A percentile compares a stretch with the other conserved stretches of the same genome.
Evolutionary conservation across 1,140 invertebrate genomes (phyloP).

Genomic region (Bombus haemorrhoidalis): DNA sequence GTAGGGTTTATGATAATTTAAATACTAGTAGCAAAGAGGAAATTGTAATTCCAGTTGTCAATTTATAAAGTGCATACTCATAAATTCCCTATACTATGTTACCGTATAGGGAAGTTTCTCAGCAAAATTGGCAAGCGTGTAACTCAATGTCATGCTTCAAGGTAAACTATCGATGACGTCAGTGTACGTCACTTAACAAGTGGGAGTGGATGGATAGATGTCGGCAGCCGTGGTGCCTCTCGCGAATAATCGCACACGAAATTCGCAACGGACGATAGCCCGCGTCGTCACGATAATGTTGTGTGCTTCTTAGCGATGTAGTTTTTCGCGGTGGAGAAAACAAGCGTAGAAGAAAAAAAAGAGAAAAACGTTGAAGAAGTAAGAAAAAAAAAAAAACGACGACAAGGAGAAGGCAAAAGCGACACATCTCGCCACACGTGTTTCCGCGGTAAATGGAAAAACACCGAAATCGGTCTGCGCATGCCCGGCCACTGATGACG

Average conservation of each 20-base stretch:
- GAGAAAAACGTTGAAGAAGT: background rate
- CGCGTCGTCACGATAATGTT: conserved; percentile 71
- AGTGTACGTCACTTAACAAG: conserved; percentile 82
- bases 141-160: conserved; percentile 83
- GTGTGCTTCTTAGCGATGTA: conserved; percentile 71
- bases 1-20: background rate
- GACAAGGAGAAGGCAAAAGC: background rate
- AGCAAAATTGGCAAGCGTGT: conserved; percentile 72
- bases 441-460: conserved; percentile 79
- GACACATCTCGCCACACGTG: conserved; percentile 67
- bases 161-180: conserved; percentile 83
- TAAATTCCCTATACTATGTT: background rate
- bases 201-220: conserved; percentile 81
- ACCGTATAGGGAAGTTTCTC: conserved; percentile 16
- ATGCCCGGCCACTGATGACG: conserved; percentile 80
- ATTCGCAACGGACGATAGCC: conserved; percentile 66
- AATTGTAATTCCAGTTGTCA: background rate
- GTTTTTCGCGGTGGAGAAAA: conserved; percentile 41
- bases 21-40: background rate
- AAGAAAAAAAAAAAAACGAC: background rate
- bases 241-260: conserved; percentile 72
- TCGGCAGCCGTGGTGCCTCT: conserved; percentile 69
- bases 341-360: background rate
- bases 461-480: conserved; percentile 81
- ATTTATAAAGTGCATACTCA: background rate